phyloP scores from a whole-genome alignment of 2,113 vertebrate species.

The Cariama cristata region DNA sequence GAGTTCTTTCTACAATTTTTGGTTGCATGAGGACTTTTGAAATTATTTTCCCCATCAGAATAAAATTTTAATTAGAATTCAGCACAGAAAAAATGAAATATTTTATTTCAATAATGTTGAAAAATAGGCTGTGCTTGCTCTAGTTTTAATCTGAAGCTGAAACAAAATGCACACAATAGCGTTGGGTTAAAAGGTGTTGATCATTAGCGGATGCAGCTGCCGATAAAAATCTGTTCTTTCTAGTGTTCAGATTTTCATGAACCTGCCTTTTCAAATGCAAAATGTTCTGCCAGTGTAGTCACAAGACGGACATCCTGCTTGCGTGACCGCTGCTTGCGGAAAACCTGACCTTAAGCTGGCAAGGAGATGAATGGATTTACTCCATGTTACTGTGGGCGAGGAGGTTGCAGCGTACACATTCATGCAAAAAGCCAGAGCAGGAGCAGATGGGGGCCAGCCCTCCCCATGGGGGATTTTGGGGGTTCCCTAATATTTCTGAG shows the following conservation, averaged over 20 bases:
- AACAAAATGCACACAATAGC: background rate
- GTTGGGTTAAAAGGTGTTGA: background rate
- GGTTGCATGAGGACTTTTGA: background rate
- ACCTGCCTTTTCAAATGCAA: background rate
- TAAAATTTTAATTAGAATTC: background rate
- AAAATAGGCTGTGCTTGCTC: background rate
- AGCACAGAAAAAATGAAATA: background rate
- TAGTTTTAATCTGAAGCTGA: background rate
- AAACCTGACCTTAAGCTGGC: fast-evolving
- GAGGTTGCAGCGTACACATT: fast-evolving
- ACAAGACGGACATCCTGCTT: too few species aligned
- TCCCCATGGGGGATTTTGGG: background rate
- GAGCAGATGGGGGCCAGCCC: background rate
- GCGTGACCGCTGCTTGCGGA: fast-evolving
- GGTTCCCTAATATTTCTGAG: background rate
- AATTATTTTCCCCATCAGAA: background rate
- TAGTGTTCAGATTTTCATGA: background rate
- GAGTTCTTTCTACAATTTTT: background rate
- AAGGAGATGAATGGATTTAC: background rate
- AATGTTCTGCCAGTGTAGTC: fast-evolving
- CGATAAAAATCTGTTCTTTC: background rate
- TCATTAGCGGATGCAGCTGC: fast-evolving
- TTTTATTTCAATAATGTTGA: background rate
- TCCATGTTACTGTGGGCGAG: background rate
- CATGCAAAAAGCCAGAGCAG: background rate